A percentile compares a stretch with the other conserved stretches of the same genome.
Evolutionary conservation across 64 coral and sea anemone genomes (phyloP).

Genomic region (Montipora sp.): DNA sequence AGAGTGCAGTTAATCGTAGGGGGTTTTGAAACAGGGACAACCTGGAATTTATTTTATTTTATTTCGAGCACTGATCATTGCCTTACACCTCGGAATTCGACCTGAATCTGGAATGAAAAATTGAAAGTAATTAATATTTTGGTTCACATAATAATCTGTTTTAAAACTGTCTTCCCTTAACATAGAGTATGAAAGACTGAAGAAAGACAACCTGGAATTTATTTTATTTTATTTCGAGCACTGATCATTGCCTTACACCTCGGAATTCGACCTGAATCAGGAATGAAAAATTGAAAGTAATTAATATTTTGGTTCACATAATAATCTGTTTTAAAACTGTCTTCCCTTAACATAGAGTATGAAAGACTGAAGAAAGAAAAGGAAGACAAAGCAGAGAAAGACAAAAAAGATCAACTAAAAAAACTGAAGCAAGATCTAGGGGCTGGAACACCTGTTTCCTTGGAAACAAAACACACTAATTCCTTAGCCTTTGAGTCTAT

Average conservation of each 20-base stretch:
- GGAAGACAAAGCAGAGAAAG: conserved; percentile 61
- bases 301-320: not conserved
- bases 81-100: no score
- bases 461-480: conserved; percentile 56
- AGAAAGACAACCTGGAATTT: conserved; percentile 43
- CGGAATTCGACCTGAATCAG: no score
- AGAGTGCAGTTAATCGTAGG: no score
- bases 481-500: conserved; percentile 31
- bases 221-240: no score
- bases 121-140: no score
- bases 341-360: conserved; percentile 69
- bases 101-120: no score
- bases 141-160: not conserved
- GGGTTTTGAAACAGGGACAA: no score
- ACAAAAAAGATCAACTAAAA: conserved; percentile 81
- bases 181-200: conserved; percentile 96
- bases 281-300: no score
- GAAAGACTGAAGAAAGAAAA: conserved; percentile 89
- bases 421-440: conserved; percentile 91
- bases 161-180: not conserved
- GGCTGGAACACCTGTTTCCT: conserved; percentile 78
- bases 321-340: not conserved
- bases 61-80: no score
- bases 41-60: no score
- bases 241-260: no score